These are phyloP conservation scores for Amblyteles armatorius DNA, from an alignment of 2,888 invertebrate genomes.

Conservation along the genomic window DNA sequence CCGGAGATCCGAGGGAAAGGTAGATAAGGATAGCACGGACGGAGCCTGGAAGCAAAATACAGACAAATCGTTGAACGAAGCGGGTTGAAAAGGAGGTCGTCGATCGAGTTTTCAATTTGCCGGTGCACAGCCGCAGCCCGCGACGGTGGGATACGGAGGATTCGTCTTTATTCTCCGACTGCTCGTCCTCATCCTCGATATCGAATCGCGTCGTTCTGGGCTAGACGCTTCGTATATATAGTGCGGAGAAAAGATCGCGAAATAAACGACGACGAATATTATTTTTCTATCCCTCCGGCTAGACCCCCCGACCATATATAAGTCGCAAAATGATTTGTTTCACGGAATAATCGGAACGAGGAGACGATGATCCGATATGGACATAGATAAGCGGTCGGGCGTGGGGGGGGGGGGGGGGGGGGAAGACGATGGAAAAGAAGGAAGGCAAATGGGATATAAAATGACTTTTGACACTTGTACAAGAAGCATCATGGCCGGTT, in stretches of 20 bases:
- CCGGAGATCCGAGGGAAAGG: not conserved
- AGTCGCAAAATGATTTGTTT: slow-evolving; percentile 37
- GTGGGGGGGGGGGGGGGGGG: not conserved
- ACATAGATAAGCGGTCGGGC: not conserved
- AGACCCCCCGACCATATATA: not conserved
- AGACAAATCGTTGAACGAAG: slow-evolving; percentile 17
- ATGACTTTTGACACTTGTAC: not conserved
- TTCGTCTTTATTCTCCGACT: slow-evolving; percentile 37
- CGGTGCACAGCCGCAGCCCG: slow-evolving; percentile 27
- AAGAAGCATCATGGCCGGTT: not conserved
- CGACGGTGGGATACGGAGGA: slow-evolving; percentile 16
- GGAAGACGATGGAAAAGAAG: not conserved
- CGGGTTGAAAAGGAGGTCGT: slow-evolving; percentile 38
- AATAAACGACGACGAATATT: slow-evolving; percentile 35
- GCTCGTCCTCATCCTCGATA: slow-evolving; percentile 47
- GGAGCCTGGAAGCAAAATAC: not conserved
- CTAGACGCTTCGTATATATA: not conserved
- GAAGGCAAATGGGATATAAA: not conserved
- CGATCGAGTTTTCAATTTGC: slow-evolving; percentile 57
- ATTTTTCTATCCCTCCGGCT: slow-evolving; percentile 31
- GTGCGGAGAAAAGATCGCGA: not conserved
- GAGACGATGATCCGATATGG: not conserved
- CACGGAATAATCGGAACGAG: slow-evolving; percentile 11
- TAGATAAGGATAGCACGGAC: not conserved
- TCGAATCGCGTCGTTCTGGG: slow-evolving; percentile 47